These are phyloP conservation scores for Molorchus minor DNA, from an alignment of 2,888 invertebrate species.

Conservation along the genomic window DNA sequence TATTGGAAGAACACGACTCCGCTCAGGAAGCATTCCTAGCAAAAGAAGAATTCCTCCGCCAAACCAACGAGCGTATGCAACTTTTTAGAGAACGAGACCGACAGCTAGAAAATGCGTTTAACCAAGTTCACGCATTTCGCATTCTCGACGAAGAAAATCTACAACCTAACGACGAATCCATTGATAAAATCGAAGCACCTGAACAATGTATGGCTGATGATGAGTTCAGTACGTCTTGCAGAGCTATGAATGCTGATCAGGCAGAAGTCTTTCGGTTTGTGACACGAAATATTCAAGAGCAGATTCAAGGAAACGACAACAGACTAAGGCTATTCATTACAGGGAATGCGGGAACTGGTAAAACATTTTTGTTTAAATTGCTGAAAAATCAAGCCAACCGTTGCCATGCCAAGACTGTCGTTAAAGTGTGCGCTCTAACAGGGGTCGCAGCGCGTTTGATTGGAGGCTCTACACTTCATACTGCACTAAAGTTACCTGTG, in stretches of 20 bases:
- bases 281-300: constrained; percentile 13
- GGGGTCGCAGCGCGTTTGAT: constrained; percentile 15
- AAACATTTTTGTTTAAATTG: constrained; percentile 5
- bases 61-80: not conserved
- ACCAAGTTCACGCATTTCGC: constrained; percentile 14
- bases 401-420: constrained; percentile 8
- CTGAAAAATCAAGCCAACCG: constrained; percentile 20
- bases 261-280: constrained; percentile 6
- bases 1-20: constrained; percentile 2
- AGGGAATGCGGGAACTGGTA: constrained; percentile 3
- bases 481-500: constrained; percentile 12
- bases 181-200: constrained; percentile 14
- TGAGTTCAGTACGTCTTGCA: constrained; percentile 2
- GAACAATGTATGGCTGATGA: constrained; percentile 8
- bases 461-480: constrained; percentile 11
- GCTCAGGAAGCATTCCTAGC: constrained; percentile 10
- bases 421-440: constrained; percentile 7
- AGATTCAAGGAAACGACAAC: not conserved
- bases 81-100: not conserved
- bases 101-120: constrained; percentile 20
- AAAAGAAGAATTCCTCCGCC: not conserved
- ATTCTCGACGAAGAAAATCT: constrained; percentile 8
- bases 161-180: not conserved
- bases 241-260: constrained; percentile 15
- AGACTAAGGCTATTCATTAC: constrained; percentile 5